phyloP scores from a whole-genome alignment of 2,888 invertebrate genomes.

The Brachypterus glaber region DNA sequence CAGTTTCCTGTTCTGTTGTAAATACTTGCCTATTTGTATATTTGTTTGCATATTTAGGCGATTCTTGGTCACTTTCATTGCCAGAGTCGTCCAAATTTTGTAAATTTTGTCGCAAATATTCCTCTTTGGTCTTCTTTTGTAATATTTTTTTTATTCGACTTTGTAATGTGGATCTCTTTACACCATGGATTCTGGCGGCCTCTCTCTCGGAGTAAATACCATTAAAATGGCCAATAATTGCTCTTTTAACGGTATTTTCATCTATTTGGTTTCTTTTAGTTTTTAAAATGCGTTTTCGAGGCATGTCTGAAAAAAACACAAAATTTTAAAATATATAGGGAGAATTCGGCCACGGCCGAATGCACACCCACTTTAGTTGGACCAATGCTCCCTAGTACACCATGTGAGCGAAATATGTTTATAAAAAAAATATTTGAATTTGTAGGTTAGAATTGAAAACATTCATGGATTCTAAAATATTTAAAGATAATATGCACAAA shows the following conservation, averaged over 20 bases:
- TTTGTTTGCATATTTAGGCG: conserved; percentile 10
- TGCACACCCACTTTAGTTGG: too few relatives aligned
- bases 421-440: too few relatives aligned
- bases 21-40: conserved; percentile 12
- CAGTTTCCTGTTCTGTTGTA: conserved; percentile 5
- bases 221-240: conserved; percentile 11
- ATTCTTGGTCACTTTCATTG: conserved; percentile 8
- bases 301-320: too few relatives aligned
- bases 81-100: conserved; percentile 9
- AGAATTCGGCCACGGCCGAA: too few relatives aligned
- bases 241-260: conserved; percentile 8
- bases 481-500: too few relatives aligned
- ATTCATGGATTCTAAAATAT: too few relatives aligned
- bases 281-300: conserved; percentile 14
- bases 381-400: too few relatives aligned
- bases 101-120: conserved; percentile 10
- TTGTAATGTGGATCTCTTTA: too few relatives aligned
- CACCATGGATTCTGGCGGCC: conserved; percentile 9
- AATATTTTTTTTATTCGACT: too few relatives aligned
- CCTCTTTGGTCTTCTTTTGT: conserved; percentile 12
- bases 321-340: too few relatives aligned
- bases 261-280: conserved; percentile 9
- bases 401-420: too few relatives aligned
- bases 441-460: too few relatives aligned
- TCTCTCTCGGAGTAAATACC: conserved; percentile 13